Percentiles rank a stretch among this genome's conserved stretches.
These are phyloP conservation scores for Acanthosepion esculentum DNA, from an alignment of 2,888 invertebrate genomes.

Conservation along the genomic window DNA sequence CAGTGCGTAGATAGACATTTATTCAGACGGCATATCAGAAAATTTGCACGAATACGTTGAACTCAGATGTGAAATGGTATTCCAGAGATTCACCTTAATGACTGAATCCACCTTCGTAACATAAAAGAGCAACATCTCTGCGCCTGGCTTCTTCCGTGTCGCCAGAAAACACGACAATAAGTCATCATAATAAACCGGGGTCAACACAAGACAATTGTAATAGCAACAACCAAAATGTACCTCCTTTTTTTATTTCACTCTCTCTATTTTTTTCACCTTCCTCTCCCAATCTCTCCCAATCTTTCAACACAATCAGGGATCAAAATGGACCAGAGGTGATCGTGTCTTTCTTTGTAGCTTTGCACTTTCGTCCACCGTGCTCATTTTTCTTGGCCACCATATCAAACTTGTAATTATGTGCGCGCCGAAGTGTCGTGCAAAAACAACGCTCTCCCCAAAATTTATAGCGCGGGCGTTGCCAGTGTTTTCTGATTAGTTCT, in stretches of 20 bases:
- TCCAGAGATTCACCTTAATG: neutral
- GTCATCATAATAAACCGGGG: neutral
- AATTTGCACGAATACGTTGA: neutral
- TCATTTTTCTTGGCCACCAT: neutral
- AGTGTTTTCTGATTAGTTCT: conserved; percentile 7
- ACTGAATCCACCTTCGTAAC: neutral
- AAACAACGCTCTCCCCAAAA: conserved; percentile 33
- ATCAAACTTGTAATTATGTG: neutral
- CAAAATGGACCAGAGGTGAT: neutral
- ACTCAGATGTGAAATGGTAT: neutral
- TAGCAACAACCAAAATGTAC: neutral
- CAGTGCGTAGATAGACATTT: neutral
- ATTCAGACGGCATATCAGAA: neutral
- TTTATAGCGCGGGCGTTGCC: neutral
- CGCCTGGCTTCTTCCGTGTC: neutral
- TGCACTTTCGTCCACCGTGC: neutral
- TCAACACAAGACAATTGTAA: neutral
- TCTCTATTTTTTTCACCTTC: neutral
- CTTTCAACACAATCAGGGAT: neutral
- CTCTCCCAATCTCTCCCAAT: neutral
- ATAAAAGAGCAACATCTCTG: neutral
- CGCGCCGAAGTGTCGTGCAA: neutral
- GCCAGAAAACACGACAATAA: neutral
- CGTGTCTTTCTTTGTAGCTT: neutral
- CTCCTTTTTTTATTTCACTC: neutral